Percentiles rank a stretch among this genome's conserved stretches.
Evolutionary conservation across 2,888 invertebrate species (phyloP).

Genomic region (Sarcophaga carnaria): DNA sequence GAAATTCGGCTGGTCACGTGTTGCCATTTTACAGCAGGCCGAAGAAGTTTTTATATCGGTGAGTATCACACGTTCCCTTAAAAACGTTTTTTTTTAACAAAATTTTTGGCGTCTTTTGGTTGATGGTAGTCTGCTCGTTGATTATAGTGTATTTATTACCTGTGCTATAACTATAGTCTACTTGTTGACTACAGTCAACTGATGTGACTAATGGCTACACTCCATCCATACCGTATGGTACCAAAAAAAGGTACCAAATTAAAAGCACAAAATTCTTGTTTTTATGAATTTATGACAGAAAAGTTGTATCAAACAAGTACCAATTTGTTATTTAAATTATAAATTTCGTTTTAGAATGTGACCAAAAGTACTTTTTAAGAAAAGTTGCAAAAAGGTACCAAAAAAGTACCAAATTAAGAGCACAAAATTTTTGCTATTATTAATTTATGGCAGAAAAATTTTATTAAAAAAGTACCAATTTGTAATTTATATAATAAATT

Average conservation of each 20-base stretch:
- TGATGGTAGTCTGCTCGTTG: slow-evolving; percentile 64
- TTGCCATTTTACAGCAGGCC: slow-evolving; percentile 98
- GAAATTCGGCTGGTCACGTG: slow-evolving; percentile 98
- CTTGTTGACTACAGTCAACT: slow-evolving; percentile 63
- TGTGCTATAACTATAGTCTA: slow-evolving; percentile 55
- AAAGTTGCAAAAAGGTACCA: too few species aligned
- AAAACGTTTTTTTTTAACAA: neutral
- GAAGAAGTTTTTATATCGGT: slow-evolving; percentile 98
- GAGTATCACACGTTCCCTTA: slow-evolving; percentile 76
- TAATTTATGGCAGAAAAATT: too few species aligned
- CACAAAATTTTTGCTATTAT: too few species aligned
- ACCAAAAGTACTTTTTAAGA: neutral
- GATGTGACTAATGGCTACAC: slow-evolving; percentile 38
- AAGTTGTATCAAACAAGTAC: neutral
- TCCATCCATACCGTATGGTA: neutral
- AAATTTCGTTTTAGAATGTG: neutral
- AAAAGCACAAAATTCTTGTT: neutral
- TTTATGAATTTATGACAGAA: neutral
- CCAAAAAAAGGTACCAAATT: neutral
- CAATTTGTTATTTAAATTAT: neutral
- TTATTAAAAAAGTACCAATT: too few species aligned
- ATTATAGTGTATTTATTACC: slow-evolving; percentile 60
- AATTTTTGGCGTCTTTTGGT: slow-evolving; percentile 42
- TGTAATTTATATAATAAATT: too few species aligned
- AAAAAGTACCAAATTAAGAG: too few species aligned